Percentiles rank a stretch among this genome's conserved stretches.
phyloP scores from a whole-genome alignment of 2,797 vertebrate genomes.

The Rhinatrema bivittatum region DNA sequence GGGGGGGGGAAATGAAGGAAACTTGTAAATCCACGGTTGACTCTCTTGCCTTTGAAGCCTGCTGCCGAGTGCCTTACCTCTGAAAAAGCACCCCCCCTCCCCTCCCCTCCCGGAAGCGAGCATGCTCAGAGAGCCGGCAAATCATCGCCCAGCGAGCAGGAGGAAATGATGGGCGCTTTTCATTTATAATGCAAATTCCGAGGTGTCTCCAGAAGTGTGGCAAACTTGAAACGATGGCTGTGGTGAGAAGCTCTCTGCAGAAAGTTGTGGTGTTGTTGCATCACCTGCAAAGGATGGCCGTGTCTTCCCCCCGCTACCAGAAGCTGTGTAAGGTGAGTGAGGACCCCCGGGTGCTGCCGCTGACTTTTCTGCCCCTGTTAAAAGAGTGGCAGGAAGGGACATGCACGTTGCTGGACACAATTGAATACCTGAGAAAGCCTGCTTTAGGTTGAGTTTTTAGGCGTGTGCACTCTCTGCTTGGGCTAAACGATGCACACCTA shows the following conservation, averaged over 20 bases:
- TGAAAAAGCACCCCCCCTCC: conserved; percentile 48
- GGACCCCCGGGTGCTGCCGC: conserved; percentile 22
- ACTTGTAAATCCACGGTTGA: not conserved
- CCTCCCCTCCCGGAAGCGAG: conserved; percentile 78
- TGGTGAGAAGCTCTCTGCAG: conserved; percentile 98
- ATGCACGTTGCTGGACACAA: too few relatives aligned
- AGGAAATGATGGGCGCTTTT: conserved; percentile 62
- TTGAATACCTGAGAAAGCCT: too few relatives aligned
- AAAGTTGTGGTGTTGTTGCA: conserved; percentile 99
- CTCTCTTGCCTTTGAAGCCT: conserved; percentile 40
- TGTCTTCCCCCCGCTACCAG: conserved; percentile 96
- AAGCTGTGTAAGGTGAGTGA: conserved; percentile 97
- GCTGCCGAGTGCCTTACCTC: conserved; percentile 39
- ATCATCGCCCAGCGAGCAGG: conserved; percentile 64
- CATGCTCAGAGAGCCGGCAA: conserved; percentile 77
- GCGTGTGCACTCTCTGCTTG: too few relatives aligned
- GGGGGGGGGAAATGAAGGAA: too few relatives aligned
- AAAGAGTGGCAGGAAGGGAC: conserved; percentile 2
- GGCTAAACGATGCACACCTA: too few relatives aligned
- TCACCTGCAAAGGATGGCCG: conserved; percentile 98
- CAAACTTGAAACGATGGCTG: conserved; percentile 98
- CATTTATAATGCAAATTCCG: conserved; percentile 79
- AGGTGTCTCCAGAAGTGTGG: conserved; percentile 82
- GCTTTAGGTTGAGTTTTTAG: too few relatives aligned
- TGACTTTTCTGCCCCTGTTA: conserved; percentile 11